Percentiles rank a stretch among this genome's conserved stretches.
Evolutionary conservation across 2,888 invertebrate species (phyloP).

Genomic region (Muschampia plurimacula): DNA sequence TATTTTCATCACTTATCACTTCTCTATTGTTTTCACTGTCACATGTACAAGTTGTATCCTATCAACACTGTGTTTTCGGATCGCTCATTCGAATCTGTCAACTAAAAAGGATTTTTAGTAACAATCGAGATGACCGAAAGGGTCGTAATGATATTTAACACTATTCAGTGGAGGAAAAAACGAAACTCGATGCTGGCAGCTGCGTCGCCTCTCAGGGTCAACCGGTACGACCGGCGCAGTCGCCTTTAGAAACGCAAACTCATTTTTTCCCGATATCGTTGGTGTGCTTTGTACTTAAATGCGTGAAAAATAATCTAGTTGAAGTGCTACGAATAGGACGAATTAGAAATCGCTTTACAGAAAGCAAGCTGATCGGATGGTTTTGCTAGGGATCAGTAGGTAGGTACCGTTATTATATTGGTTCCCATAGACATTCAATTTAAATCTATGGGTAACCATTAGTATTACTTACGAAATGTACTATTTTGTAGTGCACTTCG

Average conservation of each 20-base stretch:
- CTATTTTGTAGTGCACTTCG: background rate
- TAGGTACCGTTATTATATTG: background rate
- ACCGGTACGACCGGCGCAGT: conserved; percentile 67
- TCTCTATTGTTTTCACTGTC: conserved; percentile 38
- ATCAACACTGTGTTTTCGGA: conserved; percentile 10
- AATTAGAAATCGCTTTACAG: conserved; percentile 6
- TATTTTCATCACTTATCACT: no score
- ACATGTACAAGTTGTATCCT: conserved; percentile 24
- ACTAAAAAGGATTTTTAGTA: conserved; percentile 18
- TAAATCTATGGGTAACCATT: background rate
- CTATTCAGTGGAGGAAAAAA: conserved; percentile 54
- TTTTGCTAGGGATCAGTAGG: conserved; percentile 6
- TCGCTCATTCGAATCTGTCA: conserved; percentile 33
- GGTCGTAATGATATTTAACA: conserved; percentile 44
- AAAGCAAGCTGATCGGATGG: background rate
- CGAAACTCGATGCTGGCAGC: conserved; percentile 66
- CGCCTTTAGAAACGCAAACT: conserved; percentile 58
- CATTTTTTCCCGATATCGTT: conserved; percentile 72
- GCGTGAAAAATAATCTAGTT: conserved; percentile 42
- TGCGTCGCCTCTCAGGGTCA: conserved; percentile 76
- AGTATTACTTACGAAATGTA: background rate
- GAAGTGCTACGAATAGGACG: conserved; percentile 7
- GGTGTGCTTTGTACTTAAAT: conserved; percentile 47
- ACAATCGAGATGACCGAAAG: conserved; percentile 46
- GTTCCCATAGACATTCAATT: background rate